Base-by-base conservation (phyloP, 2,113 vertebrate species). In the Salminus brasiliensis region DNA sequence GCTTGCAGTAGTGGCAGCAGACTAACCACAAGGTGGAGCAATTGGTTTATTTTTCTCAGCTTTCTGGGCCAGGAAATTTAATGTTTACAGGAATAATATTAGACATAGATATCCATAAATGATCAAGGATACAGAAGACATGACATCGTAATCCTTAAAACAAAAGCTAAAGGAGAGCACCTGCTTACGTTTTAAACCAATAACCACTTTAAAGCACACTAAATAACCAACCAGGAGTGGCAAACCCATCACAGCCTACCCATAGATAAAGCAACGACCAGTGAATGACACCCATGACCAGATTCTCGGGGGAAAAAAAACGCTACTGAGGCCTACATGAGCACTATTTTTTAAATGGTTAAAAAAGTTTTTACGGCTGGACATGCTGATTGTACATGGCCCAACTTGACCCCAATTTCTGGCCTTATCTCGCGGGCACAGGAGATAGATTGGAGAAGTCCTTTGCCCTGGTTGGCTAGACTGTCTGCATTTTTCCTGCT, bases 11-110 rank as follows among this genome's bases (percentile, higher is more conserved):
- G 16, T 15, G 11, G 34, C 45, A 67, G 6, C 15, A 25, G 3
- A 16, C 18, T 49, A 16, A 29, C 34, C 76, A 78, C 67, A 15
- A 60, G 76, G 59, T 66, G 76, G 76, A 62, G 67, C 5, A 4
- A 8, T 25, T 47, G 55, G 13, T 32, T 18, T 1, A 60, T 41
- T 45, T 30, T 29, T 23, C 18, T 55, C 30, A 71, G 25, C 18
- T 45, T 55, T 72, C n/a, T 13, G 18, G 41, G 49, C 43, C 1
- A 15, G 47, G 16, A 27, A 43, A n/a, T n/a, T n/a, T n/a, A n/a
- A n/a, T n/a, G 8, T 27, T 18, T 21, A 1, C n/a, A 4, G 13
- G 18, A 4, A 2, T 15, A 43, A 4, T 13, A 1, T 32, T 34
- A 32, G n/a, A 32, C 25, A 29, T 43, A 1, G 2, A 10, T 23